phyloP scores from a whole-genome alignment of 1,140 invertebrate species.

The Periplaneta americana region DNA sequence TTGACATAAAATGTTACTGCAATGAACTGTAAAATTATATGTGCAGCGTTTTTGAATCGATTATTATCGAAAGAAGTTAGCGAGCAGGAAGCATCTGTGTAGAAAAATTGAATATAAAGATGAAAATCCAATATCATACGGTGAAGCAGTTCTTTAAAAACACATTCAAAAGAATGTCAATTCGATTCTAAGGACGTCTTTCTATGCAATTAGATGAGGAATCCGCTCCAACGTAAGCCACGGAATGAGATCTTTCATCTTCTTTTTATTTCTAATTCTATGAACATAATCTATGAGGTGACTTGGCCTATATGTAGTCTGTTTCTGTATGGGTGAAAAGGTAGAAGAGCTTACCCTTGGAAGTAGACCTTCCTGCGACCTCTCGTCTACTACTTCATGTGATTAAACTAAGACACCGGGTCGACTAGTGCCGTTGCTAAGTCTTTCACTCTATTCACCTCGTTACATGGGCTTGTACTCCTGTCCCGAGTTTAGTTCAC shows the following conservation, averaged over 20 bases:
- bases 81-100: too few species aligned
- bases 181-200: not conserved
- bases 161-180: not conserved
- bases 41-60: too few species aligned
- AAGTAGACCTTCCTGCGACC: not conserved
- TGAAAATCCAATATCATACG: too few species aligned
- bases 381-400: not conserved
- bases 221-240: not conserved
- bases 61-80: too few species aligned
- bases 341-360: not conserved
- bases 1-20: too few species aligned
- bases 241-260: too few species aligned
- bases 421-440: not conserved
- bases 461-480: not conserved
- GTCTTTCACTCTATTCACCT: not conserved
- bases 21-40: too few species aligned
- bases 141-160: not conserved
- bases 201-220: not conserved
- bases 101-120: too few species aligned
- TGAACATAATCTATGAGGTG: not conserved
- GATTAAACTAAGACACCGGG: too few species aligned
- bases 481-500: too few species aligned
- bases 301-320: not conserved
- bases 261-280: not conserved
- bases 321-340: not conserved